Evolutionary conservation across 2,888 invertebrate species (phyloP).

Genomic region (Argynnis bischoffii): DNA sequence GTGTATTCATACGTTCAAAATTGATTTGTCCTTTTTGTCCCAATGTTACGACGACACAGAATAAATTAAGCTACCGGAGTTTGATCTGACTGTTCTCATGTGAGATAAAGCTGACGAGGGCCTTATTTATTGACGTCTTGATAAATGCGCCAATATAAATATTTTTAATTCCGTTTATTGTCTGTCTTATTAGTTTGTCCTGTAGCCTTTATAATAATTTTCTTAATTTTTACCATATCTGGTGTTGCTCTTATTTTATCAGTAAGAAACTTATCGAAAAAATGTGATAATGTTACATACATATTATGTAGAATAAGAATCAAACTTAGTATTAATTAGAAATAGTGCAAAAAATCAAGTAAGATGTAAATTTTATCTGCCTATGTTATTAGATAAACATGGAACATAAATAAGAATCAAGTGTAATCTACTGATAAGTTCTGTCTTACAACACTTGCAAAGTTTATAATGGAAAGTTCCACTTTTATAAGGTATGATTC

Average conservation of each 20-base stretch:
- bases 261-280: no score
- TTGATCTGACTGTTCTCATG: slow-evolving; percentile 54
- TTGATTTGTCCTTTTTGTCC: slow-evolving; percentile 51
- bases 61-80: slow-evolving; percentile 79
- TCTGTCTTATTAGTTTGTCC: not conserved
- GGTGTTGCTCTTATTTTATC: no score
- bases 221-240: no score
- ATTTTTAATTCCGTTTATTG: slow-evolving; percentile 13
- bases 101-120: slow-evolving; percentile 39
- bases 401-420: not conserved
- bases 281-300: no score
- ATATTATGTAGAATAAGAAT: no score
- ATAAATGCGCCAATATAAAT: slow-evolving; percentile 36
- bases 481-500: no score
- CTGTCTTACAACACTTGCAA: not conserved
- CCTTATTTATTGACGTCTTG: slow-evolving; percentile 33
- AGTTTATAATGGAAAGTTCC: not conserved
- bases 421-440: not conserved
- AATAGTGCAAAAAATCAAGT: no score
- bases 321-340: no score
- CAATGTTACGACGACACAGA: slow-evolving; percentile 62
- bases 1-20: slow-evolving; percentile 53
- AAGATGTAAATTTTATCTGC: not conserved
- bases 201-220: no score
- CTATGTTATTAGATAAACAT: not conserved